Percentiles rank a stretch among this genome's conserved stretches.
phyloP scores from a whole-genome alignment of 2,888 invertebrate genomes.

The Schizotus pectinicornis region DNA sequence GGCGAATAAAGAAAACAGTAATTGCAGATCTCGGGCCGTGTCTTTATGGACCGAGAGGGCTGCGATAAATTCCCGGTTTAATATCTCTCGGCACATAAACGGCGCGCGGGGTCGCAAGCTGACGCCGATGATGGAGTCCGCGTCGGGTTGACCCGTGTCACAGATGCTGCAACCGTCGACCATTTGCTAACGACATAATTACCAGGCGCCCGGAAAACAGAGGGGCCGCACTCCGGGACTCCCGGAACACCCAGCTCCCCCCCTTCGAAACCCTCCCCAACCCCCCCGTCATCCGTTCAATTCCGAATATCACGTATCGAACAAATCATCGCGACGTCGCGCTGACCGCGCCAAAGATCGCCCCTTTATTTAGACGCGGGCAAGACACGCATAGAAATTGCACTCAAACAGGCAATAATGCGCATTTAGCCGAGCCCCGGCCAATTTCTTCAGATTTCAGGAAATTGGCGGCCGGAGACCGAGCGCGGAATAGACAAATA shows the following conservation, averaged over 20 bases:
- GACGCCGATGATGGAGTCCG: slow-evolving; percentile 57
- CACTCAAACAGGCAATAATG: slow-evolving; percentile 57
- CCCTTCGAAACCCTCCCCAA: background rate
- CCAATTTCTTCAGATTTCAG: slow-evolving; percentile 56
- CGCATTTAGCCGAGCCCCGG: slow-evolving; percentile 50
- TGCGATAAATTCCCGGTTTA: slow-evolving; percentile 58
- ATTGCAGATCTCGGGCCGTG: slow-evolving; percentile 49
- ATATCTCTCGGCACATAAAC: slow-evolving; percentile 58
- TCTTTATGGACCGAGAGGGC: slow-evolving; percentile 48
- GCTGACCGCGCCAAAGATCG: slow-evolving; percentile 52
- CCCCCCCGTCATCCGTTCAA: slow-evolving; percentile 17
- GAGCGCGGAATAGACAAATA: slow-evolving; percentile 35
- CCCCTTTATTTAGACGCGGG: slow-evolving; percentile 51
- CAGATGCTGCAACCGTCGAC: slow-evolving; percentile 54
- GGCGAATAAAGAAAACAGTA: slow-evolving; percentile 48
- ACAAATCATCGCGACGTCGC: slow-evolving; percentile 57
- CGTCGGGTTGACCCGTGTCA: slow-evolving; percentile 48
- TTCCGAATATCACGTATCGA: slow-evolving; percentile 52
- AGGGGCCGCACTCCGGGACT: slow-evolving; percentile 17
- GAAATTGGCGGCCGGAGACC: slow-evolving; percentile 48
- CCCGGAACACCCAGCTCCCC: background rate
- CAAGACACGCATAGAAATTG: slow-evolving; percentile 58
- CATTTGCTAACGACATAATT: slow-evolving; percentile 56
- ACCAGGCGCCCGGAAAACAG: slow-evolving; percentile 42
- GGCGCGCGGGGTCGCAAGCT: slow-evolving; percentile 57